Evolutionary conservation across 1,140 invertebrate genomes (phyloP).

Genomic region (Delia radicum): DNA sequence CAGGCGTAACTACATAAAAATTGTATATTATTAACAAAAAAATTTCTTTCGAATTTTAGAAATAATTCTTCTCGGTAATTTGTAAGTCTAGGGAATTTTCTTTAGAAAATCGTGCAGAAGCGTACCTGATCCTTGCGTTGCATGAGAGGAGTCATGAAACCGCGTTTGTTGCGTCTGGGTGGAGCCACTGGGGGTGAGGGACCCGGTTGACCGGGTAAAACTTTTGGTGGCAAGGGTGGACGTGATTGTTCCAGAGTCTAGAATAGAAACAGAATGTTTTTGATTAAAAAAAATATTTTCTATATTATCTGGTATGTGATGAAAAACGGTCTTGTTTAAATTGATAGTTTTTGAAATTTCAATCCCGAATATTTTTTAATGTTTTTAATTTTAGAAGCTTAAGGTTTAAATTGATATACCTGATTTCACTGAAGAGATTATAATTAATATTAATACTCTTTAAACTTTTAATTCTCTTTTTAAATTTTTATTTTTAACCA

Average conservation of each 20-base stretch:
- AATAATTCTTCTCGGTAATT: neutral
- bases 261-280: neutral
- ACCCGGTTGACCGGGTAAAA: slow-evolving; percentile 47
- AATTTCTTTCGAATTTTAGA: neutral
- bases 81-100: neutral
- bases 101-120: slow-evolving; percentile 56
- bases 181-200: slow-evolving; percentile 75
- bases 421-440: no score
- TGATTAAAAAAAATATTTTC: neutral
- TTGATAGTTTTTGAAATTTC: no score
- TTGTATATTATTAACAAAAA: no score
- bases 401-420: no score
- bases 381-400: no score
- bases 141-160: slow-evolving; percentile 54
- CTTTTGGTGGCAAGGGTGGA: slow-evolving; percentile 80
- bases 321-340: no score
- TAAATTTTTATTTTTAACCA: no score
- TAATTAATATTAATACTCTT: no score
- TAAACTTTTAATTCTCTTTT: no score
- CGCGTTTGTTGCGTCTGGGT: slow-evolving; percentile 72
- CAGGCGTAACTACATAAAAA: neutral
- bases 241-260: slow-evolving; percentile 57
- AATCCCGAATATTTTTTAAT: no score
- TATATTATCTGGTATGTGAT: no score
- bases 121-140: slow-evolving; percentile 60